Conservation (phyloP, 2,888 invertebrate genomes). For the Thumatha senex region DNA sequence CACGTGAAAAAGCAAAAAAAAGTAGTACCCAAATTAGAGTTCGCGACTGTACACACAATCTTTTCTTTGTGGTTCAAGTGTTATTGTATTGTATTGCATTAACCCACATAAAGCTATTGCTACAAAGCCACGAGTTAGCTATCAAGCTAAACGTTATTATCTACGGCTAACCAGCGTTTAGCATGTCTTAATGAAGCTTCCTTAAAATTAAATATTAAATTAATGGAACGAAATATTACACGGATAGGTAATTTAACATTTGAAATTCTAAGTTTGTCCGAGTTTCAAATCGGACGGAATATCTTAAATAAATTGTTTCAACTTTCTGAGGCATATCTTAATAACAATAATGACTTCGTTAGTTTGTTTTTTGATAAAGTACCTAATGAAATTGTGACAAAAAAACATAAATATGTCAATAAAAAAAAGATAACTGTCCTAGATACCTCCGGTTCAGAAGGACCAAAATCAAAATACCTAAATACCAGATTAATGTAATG, state of each 20-base stretch:
- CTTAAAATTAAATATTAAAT: conserved; percentile 12
- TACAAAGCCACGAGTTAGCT: conserved; percentile 22
- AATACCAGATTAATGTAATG: no score
- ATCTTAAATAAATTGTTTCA: not conserved
- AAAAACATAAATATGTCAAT: no score
- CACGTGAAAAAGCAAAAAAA: no score
- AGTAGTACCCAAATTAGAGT: not conserved
- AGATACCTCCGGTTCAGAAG: no score
- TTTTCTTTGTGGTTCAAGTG: conserved; percentile 1
- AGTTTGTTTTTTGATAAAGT: no score
- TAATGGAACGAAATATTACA: conserved; percentile 15
- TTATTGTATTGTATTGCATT: conserved; percentile 10
- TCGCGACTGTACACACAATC: conserved; percentile 1
- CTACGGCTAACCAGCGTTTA: not conserved
- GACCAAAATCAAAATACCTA: no score
- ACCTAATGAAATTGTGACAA: no score
- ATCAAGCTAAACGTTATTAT: not conserved
- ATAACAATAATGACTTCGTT: not conserved
- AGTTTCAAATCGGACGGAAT: conserved; percentile 24
- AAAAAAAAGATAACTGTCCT: no score
- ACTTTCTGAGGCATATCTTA: not conserved
- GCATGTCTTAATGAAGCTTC: conserved; percentile 7
- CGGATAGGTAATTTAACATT: conserved; percentile 1
- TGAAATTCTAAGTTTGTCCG: conserved; percentile 2
- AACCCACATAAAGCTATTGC: conserved; percentile 16